Conservation (phyloP, 2,888 invertebrate genomes). For the Dendrolimus pini region DNA sequence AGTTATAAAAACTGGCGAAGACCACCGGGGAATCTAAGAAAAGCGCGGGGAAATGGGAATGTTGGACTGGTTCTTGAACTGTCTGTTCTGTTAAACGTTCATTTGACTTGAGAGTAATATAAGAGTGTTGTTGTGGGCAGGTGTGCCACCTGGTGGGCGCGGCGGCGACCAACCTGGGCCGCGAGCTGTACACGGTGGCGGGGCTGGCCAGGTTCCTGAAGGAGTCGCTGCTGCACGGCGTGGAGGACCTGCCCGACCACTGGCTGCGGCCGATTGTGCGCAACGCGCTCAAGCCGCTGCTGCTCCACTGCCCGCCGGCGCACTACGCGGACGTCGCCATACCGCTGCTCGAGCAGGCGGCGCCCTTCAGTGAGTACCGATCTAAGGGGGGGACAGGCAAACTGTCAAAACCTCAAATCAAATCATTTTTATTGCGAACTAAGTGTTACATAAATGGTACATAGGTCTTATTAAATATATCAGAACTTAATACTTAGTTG, state of each 20-base stretch:
- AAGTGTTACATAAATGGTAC: no score
- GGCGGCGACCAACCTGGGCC: constrained; percentile 86
- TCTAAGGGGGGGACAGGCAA: no score
- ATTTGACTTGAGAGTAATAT: no score
- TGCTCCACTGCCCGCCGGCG: constrained; percentile 90
- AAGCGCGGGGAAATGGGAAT: no score
- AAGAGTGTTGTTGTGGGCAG: constrained; percentile 17
- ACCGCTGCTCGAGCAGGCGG: constrained; percentile 86
- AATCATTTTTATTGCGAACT: no score
- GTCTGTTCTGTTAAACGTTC: no score
- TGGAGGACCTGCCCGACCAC: constrained; percentile 88
- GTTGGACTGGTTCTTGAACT: no score
- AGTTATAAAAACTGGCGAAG: no score
- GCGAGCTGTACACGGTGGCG: constrained; percentile 88
- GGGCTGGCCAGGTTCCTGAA: constrained; percentile 85
- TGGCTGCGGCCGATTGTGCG: constrained; percentile 89
- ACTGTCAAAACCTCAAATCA: no score
- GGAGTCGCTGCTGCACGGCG: constrained; percentile 82
- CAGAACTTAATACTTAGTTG: no score
- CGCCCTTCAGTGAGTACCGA: constrained; percentile 83
- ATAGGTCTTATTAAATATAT: no score
- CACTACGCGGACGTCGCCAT: constrained; percentile 85
- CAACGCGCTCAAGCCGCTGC: constrained; percentile 89
- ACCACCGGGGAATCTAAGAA: no score
- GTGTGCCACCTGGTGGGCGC: constrained; percentile 79